Evolutionary conservation across 2,888 invertebrate species (phyloP).

Genomic region (Ptychoptera albimana): DNA sequence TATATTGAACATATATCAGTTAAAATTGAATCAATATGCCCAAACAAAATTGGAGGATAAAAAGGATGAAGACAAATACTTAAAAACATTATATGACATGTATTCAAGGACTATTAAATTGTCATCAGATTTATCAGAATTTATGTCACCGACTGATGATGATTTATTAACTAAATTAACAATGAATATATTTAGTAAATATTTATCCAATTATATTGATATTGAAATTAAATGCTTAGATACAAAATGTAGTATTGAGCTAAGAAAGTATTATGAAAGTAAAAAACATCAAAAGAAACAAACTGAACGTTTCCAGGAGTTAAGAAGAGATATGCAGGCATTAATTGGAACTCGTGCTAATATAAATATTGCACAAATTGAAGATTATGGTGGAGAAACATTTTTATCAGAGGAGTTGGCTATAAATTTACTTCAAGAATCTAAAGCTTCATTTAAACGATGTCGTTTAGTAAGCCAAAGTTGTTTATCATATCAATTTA

Average conservation of each 20-base stretch:
- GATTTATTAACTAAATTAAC: constrained; percentile 62
- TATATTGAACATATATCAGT: constrained; percentile 86
- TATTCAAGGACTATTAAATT: constrained; percentile 73
- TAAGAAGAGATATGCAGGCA: constrained; percentile 84
- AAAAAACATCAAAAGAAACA: constrained; percentile 92
- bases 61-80: constrained; percentile 72
- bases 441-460: constrained; percentile 76
- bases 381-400: constrained; percentile 94
- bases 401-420: constrained; percentile 91
- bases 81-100: constrained; percentile 74
- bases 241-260: constrained; percentile 54
- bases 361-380: constrained; percentile 85
- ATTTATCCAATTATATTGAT: constrained; percentile 63
- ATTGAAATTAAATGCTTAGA: constrained; percentile 64
- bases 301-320: constrained; percentile 80
- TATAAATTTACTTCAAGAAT: constrained; percentile 76
- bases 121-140: constrained; percentile 51
- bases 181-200: constrained; percentile 63
- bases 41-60: constrained; percentile 69
- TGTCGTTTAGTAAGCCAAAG: constrained; percentile 54
- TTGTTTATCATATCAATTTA: not conserved
- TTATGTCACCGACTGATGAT: constrained; percentile 66
- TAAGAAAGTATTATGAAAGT: constrained; percentile 77
- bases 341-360: constrained; percentile 82
- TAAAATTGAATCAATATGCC: constrained; percentile 75